Evolutionary conservation across 2,113 vertebrate genomes (phyloP).

Genomic region (Delphinapterus leucas): DNA sequence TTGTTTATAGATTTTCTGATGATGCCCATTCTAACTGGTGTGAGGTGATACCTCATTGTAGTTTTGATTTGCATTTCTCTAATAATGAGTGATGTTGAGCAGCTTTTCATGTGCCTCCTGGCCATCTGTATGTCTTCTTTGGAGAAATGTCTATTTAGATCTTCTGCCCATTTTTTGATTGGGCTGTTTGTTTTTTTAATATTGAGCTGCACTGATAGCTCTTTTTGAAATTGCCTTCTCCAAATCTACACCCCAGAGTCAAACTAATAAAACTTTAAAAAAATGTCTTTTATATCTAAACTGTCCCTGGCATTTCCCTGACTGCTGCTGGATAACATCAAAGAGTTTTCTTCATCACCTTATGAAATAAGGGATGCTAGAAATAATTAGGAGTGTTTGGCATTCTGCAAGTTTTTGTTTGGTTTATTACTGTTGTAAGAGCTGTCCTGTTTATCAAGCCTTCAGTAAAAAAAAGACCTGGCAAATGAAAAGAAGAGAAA

Average conservation of each 20-base stretch:
- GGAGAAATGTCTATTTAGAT: too few relatives aligned
- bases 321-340: not conserved
- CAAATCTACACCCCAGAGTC: not conserved
- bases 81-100: too few relatives aligned
- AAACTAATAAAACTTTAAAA: not conserved
- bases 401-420: not conserved
- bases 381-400: not conserved
- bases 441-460: not conserved
- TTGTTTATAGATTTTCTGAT: too few relatives aligned
- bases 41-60: too few relatives aligned
- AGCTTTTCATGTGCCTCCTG: too few relatives aligned
- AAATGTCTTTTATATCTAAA: not conserved
- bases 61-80: too few relatives aligned
- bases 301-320: not conserved
- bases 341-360: not conserved
- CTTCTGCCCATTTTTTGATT: too few relatives aligned
- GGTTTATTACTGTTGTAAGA: not conserved
- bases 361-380: not conserved
- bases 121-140: too few relatives aligned
- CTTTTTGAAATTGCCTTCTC: not conserved
- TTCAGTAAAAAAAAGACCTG: not conserved
- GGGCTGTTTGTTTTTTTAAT: too few relatives aligned
- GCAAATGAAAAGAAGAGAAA: not conserved
- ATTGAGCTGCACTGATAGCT: not conserved
- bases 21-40: too few relatives aligned